A percentile compares a stretch with the other conserved stretches of the same genome.
These are phyloP conservation scores for Trissolcus basalis DNA, from an alignment of 1,140 invertebrate genomes.

Conservation along the genomic window DNA sequence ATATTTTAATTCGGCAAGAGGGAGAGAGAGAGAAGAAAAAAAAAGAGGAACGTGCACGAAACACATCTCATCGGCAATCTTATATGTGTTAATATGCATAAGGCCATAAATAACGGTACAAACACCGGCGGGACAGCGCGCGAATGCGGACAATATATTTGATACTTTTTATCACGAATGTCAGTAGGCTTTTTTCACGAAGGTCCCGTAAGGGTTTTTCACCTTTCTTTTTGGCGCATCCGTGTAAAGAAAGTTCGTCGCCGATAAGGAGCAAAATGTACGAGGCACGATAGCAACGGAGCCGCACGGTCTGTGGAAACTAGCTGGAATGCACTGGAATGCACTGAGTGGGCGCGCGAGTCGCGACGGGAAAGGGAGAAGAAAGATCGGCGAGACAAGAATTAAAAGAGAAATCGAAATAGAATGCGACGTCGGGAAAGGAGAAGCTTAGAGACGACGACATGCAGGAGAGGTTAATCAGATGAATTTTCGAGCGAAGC, in stretches of 20 bases:
- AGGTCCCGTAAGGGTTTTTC: slow-evolving; percentile 29
- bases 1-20: slow-evolving; percentile 54
- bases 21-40: too few relatives aligned
- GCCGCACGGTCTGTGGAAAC: slow-evolving; percentile 37
- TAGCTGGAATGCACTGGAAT: slow-evolving; percentile 56
- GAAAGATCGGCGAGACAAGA: slow-evolving; percentile 23
- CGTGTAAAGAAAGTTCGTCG: slow-evolving; percentile 49
- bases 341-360: slow-evolving; percentile 45
- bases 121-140: slow-evolving; percentile 14
- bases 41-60: slow-evolving; percentile 20
- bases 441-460: slow-evolving; percentile 65
- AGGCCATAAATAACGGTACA: slow-evolving; percentile 39
- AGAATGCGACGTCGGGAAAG: slow-evolving; percentile 59
- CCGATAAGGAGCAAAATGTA: slow-evolving; percentile 57
- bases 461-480: slow-evolving; percentile 72
- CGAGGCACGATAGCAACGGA: slow-evolving; percentile 45
- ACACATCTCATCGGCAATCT: slow-evolving; percentile 51
- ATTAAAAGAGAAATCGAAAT: slow-evolving; percentile 47
- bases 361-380: slow-evolving; percentile 5
- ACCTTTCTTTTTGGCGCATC: slow-evolving; percentile 49
- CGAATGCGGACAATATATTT: slow-evolving; percentile 47
- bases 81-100: slow-evolving; percentile 47
- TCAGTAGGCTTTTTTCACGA: slow-evolving; percentile 49
- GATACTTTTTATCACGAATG: slow-evolving; percentile 52
- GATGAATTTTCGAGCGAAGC: slow-evolving; percentile 62